Evolutionary conservation across 1,140 invertebrate species (phyloP), one percentile per base, ranked within the genome.

Genomic region (Coelopa frigida): DNA sequence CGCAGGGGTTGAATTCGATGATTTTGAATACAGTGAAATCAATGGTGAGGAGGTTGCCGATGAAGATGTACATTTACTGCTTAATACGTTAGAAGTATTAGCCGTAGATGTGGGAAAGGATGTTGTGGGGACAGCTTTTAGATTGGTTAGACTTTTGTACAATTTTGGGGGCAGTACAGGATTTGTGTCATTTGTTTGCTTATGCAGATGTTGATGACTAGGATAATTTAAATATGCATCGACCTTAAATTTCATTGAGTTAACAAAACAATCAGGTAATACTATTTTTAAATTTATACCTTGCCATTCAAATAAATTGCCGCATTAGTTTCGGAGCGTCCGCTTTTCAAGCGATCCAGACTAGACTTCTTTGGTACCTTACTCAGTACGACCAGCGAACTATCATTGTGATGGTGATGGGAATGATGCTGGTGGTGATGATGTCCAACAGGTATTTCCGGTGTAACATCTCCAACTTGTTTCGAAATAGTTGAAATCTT

Each of bases 141-240:
- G 63, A 66, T 67, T 67, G 58, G 63, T 64, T 54, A 64, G 49
- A 53, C 61, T 66, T 58, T 70, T 70, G 52, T 67, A 63, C 48
- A 69, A 55, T 62, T 70, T 70, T 56, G 67, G 67, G 68, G 67
- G 67, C 62, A 70, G 58, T 43, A 52, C 57, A 45, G 67, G 67
- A 60, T 69, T 69, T 51, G 33, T 18, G 32, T 45, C 48, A 44
- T 50, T 29, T 21, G 50, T 64, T 50, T 58, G 52, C 46, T 65
- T 54, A 24, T 61, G 61, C 52, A 57, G 41, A 54, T 60, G 57
- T 56, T 59, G 57, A 59, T 56, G 60, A 48, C 65, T 61, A 20
- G 62, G 56, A 50, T 62, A 62, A 48, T 51, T 67, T 53, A 61
- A 60, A 52, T 60, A 61, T 32, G 63, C 63, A 61, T 63, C 63